A percentile compares a stretch with the other conserved stretches of the same genome.
phyloP scores from a whole-genome alignment of 2,113 vertebrate species.

The Bos javanicus region DNA sequence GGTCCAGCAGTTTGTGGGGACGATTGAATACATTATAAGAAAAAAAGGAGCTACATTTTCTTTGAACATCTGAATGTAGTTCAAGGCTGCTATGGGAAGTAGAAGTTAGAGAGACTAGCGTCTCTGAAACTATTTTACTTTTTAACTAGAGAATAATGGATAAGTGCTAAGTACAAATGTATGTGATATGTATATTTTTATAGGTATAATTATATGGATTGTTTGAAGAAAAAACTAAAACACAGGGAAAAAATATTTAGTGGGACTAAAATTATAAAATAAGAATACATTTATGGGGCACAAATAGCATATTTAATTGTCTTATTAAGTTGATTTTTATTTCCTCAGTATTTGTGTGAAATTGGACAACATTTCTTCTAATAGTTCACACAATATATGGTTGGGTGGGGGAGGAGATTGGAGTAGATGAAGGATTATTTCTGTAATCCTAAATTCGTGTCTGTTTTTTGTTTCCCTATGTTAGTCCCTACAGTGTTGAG shows the following conservation, averaged over 20 bases:
- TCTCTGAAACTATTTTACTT: neutral
- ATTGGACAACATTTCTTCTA: neutral
- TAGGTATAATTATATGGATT: neutral
- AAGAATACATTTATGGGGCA: neutral
- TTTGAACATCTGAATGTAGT: neutral
- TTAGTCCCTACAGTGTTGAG: neutral
- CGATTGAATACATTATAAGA: neutral
- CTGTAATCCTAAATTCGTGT: neutral
- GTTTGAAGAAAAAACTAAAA: neutral
- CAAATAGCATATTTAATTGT: neutral
- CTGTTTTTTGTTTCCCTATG: neutral
- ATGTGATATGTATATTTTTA: neutral
- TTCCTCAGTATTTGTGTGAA: slow-evolving; percentile 23
- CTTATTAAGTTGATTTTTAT: neutral
- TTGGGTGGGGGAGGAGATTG: neutral
- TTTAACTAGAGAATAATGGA: neutral
- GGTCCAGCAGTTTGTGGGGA: neutral
- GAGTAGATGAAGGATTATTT: neutral
- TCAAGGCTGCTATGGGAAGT: neutral
- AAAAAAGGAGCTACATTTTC: neutral
- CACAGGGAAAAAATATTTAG: neutral
- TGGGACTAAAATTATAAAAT: neutral
- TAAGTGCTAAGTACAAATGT: neutral
- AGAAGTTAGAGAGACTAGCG: neutral
- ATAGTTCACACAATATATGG: neutral